Conservation (phyloP, 2,888 invertebrate genomes). For the Drosophila gaucha region DNA sequence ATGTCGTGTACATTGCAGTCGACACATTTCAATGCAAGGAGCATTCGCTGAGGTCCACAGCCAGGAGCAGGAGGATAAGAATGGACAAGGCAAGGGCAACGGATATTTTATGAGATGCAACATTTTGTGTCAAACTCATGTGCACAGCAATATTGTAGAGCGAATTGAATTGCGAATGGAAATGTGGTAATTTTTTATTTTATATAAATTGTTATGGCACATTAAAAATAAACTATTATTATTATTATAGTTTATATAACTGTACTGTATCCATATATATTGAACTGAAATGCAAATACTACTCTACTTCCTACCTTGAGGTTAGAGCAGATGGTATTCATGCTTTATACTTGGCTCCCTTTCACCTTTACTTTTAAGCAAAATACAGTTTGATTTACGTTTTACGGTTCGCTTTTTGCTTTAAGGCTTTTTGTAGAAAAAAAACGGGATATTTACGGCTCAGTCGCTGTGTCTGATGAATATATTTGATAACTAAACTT, state of each 20-base stretch:
- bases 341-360: not conserved
- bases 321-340: too few relatives aligned
- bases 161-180: constrained; percentile 26
- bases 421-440: too few relatives aligned
- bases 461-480: too few relatives aligned
- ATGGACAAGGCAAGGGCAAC: not conserved
- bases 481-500: too few relatives aligned
- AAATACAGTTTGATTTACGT: not conserved
- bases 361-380: not conserved
- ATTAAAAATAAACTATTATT: not conserved
- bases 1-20: constrained; percentile 44
- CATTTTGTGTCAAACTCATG: constrained; percentile 31
- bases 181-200: constrained; percentile 21
- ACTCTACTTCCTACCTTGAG: too few relatives aligned
- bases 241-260: not conserved
- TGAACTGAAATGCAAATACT: too few relatives aligned
- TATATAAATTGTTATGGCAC: constrained; percentile 14
- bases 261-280: not conserved
- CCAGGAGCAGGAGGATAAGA: not conserved
- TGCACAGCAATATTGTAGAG: constrained; percentile 8
- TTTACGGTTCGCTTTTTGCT: not conserved
- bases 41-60: not conserved
- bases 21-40: constrained; percentile 45
- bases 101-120: constrained; percentile 15
- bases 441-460: too few relatives aligned